Conservation (phyloP, 2,888 invertebrate species). For the Imbricaverruca yamaguchii region DNA sequence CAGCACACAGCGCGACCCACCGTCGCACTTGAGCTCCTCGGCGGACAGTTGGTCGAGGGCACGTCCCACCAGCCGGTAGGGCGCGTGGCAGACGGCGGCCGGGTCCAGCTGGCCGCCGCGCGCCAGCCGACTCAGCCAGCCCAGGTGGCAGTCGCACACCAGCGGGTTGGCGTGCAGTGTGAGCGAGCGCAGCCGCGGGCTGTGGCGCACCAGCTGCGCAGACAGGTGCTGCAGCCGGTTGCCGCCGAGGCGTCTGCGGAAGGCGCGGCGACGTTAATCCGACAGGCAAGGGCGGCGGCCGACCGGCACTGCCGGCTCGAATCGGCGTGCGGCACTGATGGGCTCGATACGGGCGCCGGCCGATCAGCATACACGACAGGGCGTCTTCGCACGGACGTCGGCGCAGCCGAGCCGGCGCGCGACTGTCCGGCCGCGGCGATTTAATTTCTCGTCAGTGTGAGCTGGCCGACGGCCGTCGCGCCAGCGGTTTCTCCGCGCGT, state of each 20-base stretch:
- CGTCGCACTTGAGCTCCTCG: constrained; percentile 15
- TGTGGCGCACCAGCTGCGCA: neutral
- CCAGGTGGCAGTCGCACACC: constrained; percentile 85
- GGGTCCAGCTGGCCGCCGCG: neutral
- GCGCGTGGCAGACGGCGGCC: constrained; percentile 17
- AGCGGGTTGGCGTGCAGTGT: constrained; percentile 81
- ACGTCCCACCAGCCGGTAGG: constrained; percentile 5
- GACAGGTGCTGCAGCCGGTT: constrained; percentile 16
- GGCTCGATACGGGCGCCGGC: no score
- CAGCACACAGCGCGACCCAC: neutral
- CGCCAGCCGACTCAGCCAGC: constrained; percentile 59
- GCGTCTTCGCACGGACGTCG: no score
- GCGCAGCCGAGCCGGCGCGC: no score
- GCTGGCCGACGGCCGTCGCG: no score
- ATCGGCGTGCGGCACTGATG: no score
- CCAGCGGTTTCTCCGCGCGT: no score
- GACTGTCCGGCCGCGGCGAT: no score
- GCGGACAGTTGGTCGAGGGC: neutral
- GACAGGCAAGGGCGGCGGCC: no score
- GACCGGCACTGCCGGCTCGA: no score
- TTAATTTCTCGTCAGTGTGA: no score
- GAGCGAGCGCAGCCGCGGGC: neutral
- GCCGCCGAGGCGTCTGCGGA: neutral
- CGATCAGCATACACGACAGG: no score
- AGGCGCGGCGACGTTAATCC: no score